Evolutionary conservation across 2,888 invertebrate genomes (phyloP), one percentile per base, ranked within the genome.

Genomic region (Branchipolynoe longqiensis): DNA sequence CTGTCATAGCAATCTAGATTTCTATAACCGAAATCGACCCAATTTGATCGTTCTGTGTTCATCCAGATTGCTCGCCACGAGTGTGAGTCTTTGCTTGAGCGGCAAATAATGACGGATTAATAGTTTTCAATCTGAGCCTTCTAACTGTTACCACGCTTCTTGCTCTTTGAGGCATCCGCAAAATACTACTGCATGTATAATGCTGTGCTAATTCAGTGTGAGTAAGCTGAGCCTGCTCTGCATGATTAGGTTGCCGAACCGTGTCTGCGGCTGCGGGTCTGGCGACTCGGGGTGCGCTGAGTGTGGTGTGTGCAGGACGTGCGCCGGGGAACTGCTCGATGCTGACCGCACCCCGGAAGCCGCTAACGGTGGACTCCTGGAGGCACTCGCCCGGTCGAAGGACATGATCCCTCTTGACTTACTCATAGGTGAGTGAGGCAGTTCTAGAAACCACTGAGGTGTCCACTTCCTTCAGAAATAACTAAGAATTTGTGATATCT

Each of bases 231-330:
- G n/a, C n/a, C n/a, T n/a, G n/a, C n/a, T n/a, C n/a, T n/a, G n/a
- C n/a, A n/a, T n/a, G n/a, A n/a, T n/a, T n/a, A 90, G 98, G 98
- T 78, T 54, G 28, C 48, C 48, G 1, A 78, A 78, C 78, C 78
- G 91, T 96, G 78, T 96, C 91, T 99, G 98, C 94, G 98, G 98
- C 0, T 99, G 98, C 94, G 98, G 98, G 1, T 97, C 97, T 92
- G 99, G 98, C 0, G 98, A 98, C 93, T 97, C 98, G 84, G 98
- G 98, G 0, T 99, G 98, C 92, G 96, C 96, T 0, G 96, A 96
- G 88, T 99, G 99, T 94, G 98, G 99, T 1, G 96, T 97, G 54
- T 99, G 99, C 93, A 95, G 97, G 62, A 95, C 96, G 0, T 99
- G 99, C 93, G 98, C 97, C 1, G 95, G 96, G 83, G 89, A 94